Evolutionary conservation across 2,888 invertebrate species (phyloP).

Genomic region (Hydropsyche betteni): DNA sequence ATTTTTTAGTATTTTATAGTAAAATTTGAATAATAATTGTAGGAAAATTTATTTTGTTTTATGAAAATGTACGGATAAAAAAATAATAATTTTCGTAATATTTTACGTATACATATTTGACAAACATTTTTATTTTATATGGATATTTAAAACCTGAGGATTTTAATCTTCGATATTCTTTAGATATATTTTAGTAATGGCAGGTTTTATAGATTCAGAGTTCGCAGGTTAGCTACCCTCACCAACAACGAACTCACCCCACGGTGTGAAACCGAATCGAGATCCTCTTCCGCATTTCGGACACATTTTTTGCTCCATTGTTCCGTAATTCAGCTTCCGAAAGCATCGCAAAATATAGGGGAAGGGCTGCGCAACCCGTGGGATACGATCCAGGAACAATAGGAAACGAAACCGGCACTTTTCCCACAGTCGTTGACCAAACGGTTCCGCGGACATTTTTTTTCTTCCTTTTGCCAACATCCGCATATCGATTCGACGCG

Average conservation of each 20-base stretch:
- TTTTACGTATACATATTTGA: too few species aligned
- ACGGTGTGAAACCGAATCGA: conserved; percentile 37
- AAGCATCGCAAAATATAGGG: conserved; percentile 23
- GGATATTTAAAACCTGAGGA: too few species aligned
- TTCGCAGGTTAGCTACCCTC: conserved; percentile 15
- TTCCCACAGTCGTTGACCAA: conserved; percentile 42
- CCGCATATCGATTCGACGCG: not conserved
- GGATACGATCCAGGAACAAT: conserved; percentile 48
- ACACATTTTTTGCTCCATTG: conserved; percentile 40
- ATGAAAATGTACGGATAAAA: too few species aligned
- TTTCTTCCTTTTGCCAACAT: conserved; percentile 3
- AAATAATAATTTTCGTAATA: too few species aligned
- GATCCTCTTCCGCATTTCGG: conserved; percentile 48
- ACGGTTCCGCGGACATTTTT: conserved; percentile 14
- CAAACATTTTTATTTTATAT: too few species aligned
- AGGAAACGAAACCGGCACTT: not conserved
- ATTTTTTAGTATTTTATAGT: too few species aligned
- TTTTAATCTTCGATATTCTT: too few species aligned
- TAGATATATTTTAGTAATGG: too few species aligned
- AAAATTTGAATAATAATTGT: not conserved
- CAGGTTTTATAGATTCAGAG: not conserved
- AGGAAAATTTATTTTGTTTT: too few species aligned
- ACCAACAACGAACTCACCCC: conserved; percentile 32
- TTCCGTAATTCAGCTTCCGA: conserved; percentile 48
- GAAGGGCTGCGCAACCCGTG: conserved; percentile 43